Evolutionary conservation across 2,797 vertebrate genomes (phyloP).

Genomic region (Danio choprae): DNA sequence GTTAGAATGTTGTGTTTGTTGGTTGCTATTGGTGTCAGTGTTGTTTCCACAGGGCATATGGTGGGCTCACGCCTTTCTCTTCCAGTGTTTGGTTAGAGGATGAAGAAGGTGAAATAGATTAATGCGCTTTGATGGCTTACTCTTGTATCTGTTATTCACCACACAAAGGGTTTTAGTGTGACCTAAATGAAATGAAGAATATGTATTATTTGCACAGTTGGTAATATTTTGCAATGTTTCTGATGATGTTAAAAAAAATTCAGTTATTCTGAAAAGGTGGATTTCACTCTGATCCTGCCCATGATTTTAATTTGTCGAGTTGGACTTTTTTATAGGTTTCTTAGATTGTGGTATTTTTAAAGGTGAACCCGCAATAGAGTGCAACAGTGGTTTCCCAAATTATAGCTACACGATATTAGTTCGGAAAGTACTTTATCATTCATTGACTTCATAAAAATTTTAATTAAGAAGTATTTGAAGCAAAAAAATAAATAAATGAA

Average conservation of each 20-base stretch:
- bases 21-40: slow-evolving; percentile 59
- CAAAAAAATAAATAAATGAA: not conserved
- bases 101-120: slow-evolving; percentile 59
- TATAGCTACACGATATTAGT: not conserved
- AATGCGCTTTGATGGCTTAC: not conserved
- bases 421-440: not conserved
- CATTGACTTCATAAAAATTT: not conserved
- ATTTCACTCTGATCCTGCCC: slow-evolving; percentile 41
- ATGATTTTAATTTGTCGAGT: slow-evolving; percentile 48
- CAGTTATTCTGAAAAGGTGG: not conserved
- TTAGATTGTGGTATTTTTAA: slow-evolving; percentile 29
- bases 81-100: slow-evolving; percentile 70
- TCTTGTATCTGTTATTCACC: slow-evolving; percentile 18
- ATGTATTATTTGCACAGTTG: slow-evolving; percentile 6
- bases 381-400: not conserved
- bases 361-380: slow-evolving; percentile 19
- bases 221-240: slow-evolving; percentile 13
- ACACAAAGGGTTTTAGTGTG: not conserved
- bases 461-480: not conserved
- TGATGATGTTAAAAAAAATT: not conserved
- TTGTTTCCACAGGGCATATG: slow-evolving; percentile 70
- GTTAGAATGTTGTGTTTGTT: slow-evolving; percentile 45
- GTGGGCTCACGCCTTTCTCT: slow-evolving; percentile 75
- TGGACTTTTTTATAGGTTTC: slow-evolving; percentile 11
- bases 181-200: slow-evolving; percentile 8